Evolutionary conservation across 2,888 invertebrate genomes (phyloP).

Genomic region (Bibio marci): DNA sequence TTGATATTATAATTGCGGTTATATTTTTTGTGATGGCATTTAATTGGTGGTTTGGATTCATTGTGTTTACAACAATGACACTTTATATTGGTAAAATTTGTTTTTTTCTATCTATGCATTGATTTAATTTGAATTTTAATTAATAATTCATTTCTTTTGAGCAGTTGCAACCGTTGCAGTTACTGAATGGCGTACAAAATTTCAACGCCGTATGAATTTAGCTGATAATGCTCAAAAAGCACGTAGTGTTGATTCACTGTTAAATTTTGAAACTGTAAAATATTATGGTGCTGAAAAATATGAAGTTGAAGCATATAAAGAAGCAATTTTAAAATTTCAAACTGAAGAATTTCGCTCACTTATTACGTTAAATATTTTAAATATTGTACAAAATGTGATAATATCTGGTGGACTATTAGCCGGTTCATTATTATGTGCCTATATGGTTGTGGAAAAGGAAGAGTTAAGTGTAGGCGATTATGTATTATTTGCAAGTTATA

Average conservation of each 20-base stretch:
- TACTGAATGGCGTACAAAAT: conserved; percentile 98
- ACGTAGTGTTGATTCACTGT: conserved; percentile 83
- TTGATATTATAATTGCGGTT: conserved; percentile 84
- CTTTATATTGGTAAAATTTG: conserved; percentile 64
- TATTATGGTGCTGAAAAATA: conserved; percentile 91
- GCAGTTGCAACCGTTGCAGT: conserved; percentile 71
- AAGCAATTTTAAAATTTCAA: conserved; percentile 75
- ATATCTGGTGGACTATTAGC: conserved; percentile 71
- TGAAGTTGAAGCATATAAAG: conserved; percentile 71
- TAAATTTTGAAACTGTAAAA: conserved; percentile 98
- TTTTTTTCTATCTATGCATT: conserved; percentile 2
- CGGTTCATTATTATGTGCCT: conserved; percentile 78
- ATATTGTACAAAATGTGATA: conserved; percentile 79
- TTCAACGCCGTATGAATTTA: conserved; percentile 80
- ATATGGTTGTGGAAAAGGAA: conserved; percentile 55
- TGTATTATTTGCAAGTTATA: conserved; percentile 86
- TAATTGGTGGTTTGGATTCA: conserved; percentile 87
- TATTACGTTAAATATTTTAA: conserved; percentile 75
- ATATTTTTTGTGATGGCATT: conserved; percentile 75
- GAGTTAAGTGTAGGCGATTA: conserved; percentile 85
- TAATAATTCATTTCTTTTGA: conserved; percentile 2
- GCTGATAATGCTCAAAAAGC: conserved; percentile 87
- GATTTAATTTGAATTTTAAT: conserved; percentile 2
- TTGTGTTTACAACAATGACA: conserved; percentile 85
- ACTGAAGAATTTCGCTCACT: conserved; percentile 78